Conservation (phyloP, 1,140 invertebrate genomes). For the Rhyacophila brunnea region DNA sequence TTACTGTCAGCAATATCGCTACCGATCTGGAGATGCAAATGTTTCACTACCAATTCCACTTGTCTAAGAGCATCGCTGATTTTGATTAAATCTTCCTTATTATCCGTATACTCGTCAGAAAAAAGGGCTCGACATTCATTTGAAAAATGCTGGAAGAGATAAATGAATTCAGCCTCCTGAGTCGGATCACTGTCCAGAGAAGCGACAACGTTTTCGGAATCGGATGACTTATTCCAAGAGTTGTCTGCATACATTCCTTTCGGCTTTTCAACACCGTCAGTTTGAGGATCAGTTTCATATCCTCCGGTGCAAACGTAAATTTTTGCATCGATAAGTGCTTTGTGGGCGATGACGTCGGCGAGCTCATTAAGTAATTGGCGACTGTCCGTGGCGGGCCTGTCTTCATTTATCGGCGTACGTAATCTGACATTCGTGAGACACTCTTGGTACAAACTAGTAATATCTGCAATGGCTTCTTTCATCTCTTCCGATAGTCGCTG, state of each 20-base stretch:
- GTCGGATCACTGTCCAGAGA: constrained; percentile 51
- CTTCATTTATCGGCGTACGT: constrained; percentile 48
- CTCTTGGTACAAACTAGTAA: constrained; percentile 65
- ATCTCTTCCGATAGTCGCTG: constrained; percentile 66
- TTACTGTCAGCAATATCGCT: constrained; percentile 30
- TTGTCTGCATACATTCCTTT: constrained; percentile 32
- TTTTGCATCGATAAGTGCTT: constrained; percentile 69
- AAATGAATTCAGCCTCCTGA: constrained; percentile 60
- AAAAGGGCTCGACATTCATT: constrained; percentile 57
- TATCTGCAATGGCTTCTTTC: constrained; percentile 63
- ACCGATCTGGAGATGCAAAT: constrained; percentile 43
- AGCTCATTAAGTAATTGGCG: constrained; percentile 64
- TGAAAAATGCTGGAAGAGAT: constrained; percentile 61
- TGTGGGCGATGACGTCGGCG: constrained; percentile 73
- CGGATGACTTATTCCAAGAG: constrained; percentile 23
- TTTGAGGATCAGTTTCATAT: constrained; percentile 14
- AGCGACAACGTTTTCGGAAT: constrained; percentile 44
- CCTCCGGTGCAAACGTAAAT: constrained; percentile 31
- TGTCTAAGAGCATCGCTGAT: constrained; percentile 52
- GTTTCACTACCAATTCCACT: constrained; percentile 47
- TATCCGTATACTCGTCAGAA: constrained; percentile 55
- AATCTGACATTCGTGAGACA: constrained; percentile 47
- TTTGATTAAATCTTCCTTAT: constrained; percentile 55
- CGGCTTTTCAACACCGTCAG: constrained; percentile 22
- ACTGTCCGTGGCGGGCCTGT: constrained; percentile 47